Evolutionary conservation across 2,797 vertebrate genomes (phyloP).

Genomic region (Tiaroga cobitis): DNA sequence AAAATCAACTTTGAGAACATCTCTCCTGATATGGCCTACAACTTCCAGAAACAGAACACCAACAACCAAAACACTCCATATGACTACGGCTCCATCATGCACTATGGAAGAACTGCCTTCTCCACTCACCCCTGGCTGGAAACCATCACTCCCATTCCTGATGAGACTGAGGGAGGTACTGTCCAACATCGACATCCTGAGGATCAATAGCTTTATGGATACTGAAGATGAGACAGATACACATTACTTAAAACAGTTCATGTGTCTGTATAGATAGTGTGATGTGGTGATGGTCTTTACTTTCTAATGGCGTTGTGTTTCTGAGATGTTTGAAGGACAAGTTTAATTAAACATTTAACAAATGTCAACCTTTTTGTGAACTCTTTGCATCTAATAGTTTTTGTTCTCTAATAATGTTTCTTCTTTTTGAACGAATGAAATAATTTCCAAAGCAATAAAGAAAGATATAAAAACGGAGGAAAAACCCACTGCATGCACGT

Average conservation of each 20-base stretch:
- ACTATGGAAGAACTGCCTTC: slow-evolving; percentile 68
- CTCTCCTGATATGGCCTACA: slow-evolving; percentile 49
- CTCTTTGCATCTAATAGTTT: not conserved
- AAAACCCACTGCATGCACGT: not conserved
- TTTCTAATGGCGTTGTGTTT: not conserved
- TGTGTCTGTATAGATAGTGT: not conserved
- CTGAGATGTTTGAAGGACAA: not conserved
- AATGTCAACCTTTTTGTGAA: not conserved
- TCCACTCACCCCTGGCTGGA: slow-evolving; percentile 26
- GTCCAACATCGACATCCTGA: slow-evolving; percentile 57
- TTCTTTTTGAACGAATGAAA: not conserved
- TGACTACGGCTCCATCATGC: slow-evolving; percentile 78
- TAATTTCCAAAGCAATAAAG: not conserved
- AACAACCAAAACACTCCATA: slow-evolving; percentile 72
- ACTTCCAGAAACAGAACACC: slow-evolving; percentile 70
- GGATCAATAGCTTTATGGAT: slow-evolving; percentile 54
- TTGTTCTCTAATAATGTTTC: not conserved
- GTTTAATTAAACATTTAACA: not conserved
- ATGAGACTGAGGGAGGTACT: slow-evolving; percentile 12
- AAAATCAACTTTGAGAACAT: slow-evolving; percentile 74
- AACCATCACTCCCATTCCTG: slow-evolving; percentile 61
- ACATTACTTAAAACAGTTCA: too few relatives aligned
- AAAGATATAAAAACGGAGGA: not conserved
- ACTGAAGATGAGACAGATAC: slow-evolving; percentile 66
- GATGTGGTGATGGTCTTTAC: not conserved